Evolutionary conservation across 1,140 invertebrate species (phyloP), one percentile per base, ranked within the genome.

Genomic region (Atopsyche davidsoni): DNA sequence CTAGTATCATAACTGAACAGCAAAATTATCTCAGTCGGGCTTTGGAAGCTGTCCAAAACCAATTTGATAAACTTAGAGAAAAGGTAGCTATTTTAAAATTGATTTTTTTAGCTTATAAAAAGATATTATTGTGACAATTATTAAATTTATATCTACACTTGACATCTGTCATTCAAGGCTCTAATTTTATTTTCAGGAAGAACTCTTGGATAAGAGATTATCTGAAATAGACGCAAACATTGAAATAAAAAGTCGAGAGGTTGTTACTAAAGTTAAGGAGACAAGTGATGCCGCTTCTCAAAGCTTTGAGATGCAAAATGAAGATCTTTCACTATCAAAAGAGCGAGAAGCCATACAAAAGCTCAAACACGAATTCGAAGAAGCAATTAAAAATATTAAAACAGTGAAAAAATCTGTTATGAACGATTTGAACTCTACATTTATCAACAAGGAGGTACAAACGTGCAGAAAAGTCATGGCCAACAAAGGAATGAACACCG

Each of bases 171-270:
- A n/a, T 7, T n/a, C 6, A 28, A 28, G 24, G n/a, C n/a, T n/a
- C n/a, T n/a, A n/a, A n/a, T n/a, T 40, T 18, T 40, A 21, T 19
- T 40, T 48, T 17, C 25, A 48, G 46, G 46, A 48, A 41, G 46
- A 48, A n/a, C 24, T 48, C 31, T 21, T 48, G 19, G 41, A 48
- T 13, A 48, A 25, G 7, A 13, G 36, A 41, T 23, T 51, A 3
- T 34, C 25, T 7, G 41, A 51, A 28, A 10, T 51, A 19, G 42
- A 51, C 9, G 28, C 21, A 11, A 38, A 39, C 21, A 35, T 38
- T 25, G 18, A 32, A 35, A 41, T 11, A 24, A 43, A 38, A 17
- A 51, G 18, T 14, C 21, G 7, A 42, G 3, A 13, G 18, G 19
- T 16, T 17, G 4, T 7, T 18, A 4, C 4, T 24, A n/a, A n/a